phyloP scores from a whole-genome alignment of 2,888 invertebrate species.

The Furcula furcula region DNA sequence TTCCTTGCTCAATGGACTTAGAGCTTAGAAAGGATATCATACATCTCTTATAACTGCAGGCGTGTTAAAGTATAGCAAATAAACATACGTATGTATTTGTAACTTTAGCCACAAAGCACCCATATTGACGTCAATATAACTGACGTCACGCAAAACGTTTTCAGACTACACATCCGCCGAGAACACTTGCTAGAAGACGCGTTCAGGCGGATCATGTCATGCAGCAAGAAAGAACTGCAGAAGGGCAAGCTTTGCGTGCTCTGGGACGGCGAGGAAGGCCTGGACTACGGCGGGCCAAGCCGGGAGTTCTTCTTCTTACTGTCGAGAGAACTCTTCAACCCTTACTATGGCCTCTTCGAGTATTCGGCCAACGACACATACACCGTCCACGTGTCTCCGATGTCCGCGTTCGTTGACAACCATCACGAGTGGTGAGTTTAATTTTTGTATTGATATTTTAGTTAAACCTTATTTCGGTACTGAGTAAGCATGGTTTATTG shows the following conservation, averaged over 20 bases:
- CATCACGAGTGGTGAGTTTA: conserved; percentile 94
- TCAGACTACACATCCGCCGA: conserved; percentile 94
- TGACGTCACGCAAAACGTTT: conserved; percentile 11
- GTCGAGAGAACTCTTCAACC: conserved; percentile 98
- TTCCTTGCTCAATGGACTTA: too few species aligned
- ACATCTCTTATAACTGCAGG: too few species aligned
- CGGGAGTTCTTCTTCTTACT: conserved; percentile 98
- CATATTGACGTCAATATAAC: too few species aligned
- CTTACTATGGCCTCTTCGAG: conserved; percentile 98
- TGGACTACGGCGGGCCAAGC: conserved; percentile 99
- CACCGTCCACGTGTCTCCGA: conserved; percentile 96
- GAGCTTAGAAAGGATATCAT: too few species aligned
- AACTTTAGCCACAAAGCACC: too few species aligned
- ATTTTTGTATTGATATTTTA: background rate
- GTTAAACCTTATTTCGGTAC: too few species aligned
- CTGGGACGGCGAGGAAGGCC: conserved; percentile 97
- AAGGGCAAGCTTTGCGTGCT: conserved; percentile 97
- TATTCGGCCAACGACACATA: conserved; percentile 99
- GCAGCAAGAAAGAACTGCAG: conserved; percentile 96
- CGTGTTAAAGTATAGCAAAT: too few species aligned
- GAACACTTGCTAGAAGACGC: conserved; percentile 97
- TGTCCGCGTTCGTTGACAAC: conserved; percentile 98
- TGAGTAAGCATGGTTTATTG: too few species aligned
- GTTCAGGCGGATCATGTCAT: conserved; percentile 97
- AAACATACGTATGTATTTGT: too few species aligned